Evolutionary conservation across 2,113 vertebrate genomes (phyloP), one percentile per base, ranked within the genome.

Genomic region (Scytalopus superciliaris): DNA sequence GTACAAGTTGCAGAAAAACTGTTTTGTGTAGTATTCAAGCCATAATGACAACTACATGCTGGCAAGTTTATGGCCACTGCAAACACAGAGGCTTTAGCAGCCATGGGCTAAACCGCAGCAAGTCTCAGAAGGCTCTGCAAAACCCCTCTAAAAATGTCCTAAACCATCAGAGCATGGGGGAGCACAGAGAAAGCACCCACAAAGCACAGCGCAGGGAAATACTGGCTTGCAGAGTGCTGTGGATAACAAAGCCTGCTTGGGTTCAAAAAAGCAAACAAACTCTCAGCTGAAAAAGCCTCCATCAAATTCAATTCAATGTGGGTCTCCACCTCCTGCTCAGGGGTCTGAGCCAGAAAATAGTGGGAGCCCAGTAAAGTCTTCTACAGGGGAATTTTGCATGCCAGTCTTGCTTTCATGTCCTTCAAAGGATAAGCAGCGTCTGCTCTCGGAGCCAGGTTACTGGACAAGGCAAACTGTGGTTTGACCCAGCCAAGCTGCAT

Each of bases 401-500:
- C 1, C 0, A 5, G 49, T 63, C 47, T 56, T 68, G 33, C 14
- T 84, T 27, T 67, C 60, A 4, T 0, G n/a, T 24, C 16, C 21
- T 73, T 47, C 30, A 40, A 59, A 77, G 66, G 37, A 9, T 4
- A 77, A 47, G 39, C 2, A 0, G 18, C 40, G n/a, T 11, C n/a
- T 33, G 6, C 40, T 19, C 27, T 18, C 14, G 7, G 14, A 55
- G 35, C 5, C 59, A 39, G 45, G 45, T 37, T 27, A 60, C 70
- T 12, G 19, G 17, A 37, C 1, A 0, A 53, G 40, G 31, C 47
- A 12, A 24, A 35, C 12, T 2, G 0, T 11, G 35, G 52, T 53
- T 47, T 64, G 39, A 59, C 12, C 14, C 40, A 62, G 70, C 10
- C 52, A 62, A 62, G 28, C 3, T 22, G 3, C 7, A 28, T 3